Conservation (phyloP, 2,797 vertebrate genomes). For the Meda fulgida region DNA sequence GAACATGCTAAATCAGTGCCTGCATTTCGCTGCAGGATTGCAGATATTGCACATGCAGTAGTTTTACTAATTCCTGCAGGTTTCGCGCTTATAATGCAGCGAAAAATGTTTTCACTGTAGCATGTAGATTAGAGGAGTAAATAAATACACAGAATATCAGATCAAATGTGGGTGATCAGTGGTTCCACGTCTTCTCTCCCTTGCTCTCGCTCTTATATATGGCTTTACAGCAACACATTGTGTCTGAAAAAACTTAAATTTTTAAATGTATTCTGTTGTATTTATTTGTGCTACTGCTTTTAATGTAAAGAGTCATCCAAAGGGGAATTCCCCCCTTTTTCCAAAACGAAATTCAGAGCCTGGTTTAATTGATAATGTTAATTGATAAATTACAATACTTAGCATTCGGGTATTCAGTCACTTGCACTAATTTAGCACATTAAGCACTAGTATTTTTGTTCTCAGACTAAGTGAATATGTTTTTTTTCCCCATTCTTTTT, state of each 20-base stretch:
- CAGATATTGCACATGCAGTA: background rate
- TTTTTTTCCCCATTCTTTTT: background rate
- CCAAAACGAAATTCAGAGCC: too few relatives aligned
- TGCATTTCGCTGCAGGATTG: background rate
- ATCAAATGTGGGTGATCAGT: background rate
- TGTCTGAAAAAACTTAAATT: background rate
- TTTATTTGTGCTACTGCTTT: too few relatives aligned
- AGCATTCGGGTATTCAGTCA: background rate
- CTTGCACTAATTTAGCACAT: too few relatives aligned
- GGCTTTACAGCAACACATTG: background rate
- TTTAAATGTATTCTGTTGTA: background rate
- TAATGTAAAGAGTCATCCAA: background rate
- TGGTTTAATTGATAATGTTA: background rate
- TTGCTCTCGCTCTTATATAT: background rate
- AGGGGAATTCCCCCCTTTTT: too few relatives aligned
- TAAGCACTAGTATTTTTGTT: background rate
- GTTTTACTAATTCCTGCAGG: background rate
- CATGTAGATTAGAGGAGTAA: background rate
- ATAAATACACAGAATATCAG: background rate
- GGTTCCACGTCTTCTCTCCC: background rate
- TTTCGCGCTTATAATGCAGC: background rate
- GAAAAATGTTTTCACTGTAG: background rate
- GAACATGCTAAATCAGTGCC: background rate
- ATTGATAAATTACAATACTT: background rate
- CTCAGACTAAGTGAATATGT: background rate